Conservation (phyloP, 1,140 invertebrate species). For the Ephestia elutella region DNA sequence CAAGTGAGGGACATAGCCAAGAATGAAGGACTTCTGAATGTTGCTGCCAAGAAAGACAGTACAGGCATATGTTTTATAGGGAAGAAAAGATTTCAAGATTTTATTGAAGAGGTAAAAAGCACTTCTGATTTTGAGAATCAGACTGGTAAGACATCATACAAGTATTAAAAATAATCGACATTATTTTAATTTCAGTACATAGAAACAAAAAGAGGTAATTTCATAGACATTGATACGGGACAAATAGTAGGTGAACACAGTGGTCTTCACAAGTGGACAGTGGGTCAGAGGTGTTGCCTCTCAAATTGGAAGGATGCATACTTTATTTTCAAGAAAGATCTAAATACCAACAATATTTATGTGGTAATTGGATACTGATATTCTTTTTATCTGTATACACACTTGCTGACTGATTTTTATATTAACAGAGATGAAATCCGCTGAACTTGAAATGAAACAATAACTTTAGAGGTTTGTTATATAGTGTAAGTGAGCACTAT, state of each 20-base stretch:
- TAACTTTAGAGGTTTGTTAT: no score
- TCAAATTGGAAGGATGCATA: slow-evolving; percentile 75
- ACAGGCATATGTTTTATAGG: slow-evolving; percentile 98
- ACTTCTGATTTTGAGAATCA: slow-evolving; percentile 14
- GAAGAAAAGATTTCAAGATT: slow-evolving; percentile 82
- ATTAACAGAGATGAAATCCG: no score
- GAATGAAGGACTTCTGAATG: slow-evolving; percentile 80
- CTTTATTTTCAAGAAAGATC: slow-evolving; percentile 84
- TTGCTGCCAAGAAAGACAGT: slow-evolving; percentile 92
- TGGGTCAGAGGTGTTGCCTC: slow-evolving; percentile 88
- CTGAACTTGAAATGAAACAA: no score
- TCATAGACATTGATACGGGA: slow-evolving; percentile 89
- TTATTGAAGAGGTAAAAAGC: slow-evolving; percentile 81
- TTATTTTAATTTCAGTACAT: slow-evolving; percentile 83
- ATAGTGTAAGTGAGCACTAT: no score
- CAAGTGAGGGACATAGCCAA: slow-evolving; percentile 88
- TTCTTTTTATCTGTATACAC: no score
- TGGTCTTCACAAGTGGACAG: slow-evolving; percentile 92
- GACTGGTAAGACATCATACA: neutral
- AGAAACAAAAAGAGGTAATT: slow-evolving; percentile 82
- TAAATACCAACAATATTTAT: slow-evolving; percentile 82
- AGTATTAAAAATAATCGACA: neutral
- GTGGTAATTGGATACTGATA: slow-evolving; percentile 78
- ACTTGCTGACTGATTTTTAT: no score
- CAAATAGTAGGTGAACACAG: slow-evolving; percentile 85